Base-by-base conservation (phyloP, 2,888 invertebrate genomes). In the Drepana falcataria region DNA sequence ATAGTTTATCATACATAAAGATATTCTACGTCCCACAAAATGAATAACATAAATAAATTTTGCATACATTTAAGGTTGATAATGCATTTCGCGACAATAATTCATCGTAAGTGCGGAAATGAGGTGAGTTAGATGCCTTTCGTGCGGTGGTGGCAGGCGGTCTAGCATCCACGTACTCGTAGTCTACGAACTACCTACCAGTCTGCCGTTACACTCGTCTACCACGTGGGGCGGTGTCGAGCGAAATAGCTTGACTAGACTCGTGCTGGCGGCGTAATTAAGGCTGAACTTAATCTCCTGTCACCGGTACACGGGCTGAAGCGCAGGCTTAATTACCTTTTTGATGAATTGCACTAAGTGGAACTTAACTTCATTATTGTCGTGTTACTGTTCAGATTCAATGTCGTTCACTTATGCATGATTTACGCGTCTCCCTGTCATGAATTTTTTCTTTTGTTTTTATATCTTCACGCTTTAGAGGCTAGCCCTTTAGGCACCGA, bases 201-300 rank as follows among this genome's bases (percentile, higher is more conserved):
- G 44, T 44, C 44, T 44, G 9, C 44, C 44, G 40, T 4, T 47
- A 47, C 7, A 37, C 6, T 3, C 33, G 51, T 33, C 51, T 51
- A 51, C 34, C 40, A 6, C 40, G 40, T 51, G 55, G 51, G 49
- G 59, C 54, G 64, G 68, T 57, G 44, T 44, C 44, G 6, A 68
- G 66, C 74, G 67, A 75, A 76, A 69, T 67, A 71, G 75, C 66
- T 68, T 69, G 65, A 71, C 71, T 71, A 65, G 70, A 71, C 77
- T 21, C 75, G 73, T 72, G 75, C 64, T 65, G 59, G 65, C 73
- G 63, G 59, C 68, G 78, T 86, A 87, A 87, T 87, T 87, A 88
- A 85, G 85, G 75, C 77, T 77, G 78, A 81, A 82, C 77, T 87
- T 86, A 88, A 87, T 86, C 86, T 81, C 72, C 79, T 77, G 86